Conservation (phyloP, 2,113 vertebrate genomes). For the Tauraco erythrolophus region DNA sequence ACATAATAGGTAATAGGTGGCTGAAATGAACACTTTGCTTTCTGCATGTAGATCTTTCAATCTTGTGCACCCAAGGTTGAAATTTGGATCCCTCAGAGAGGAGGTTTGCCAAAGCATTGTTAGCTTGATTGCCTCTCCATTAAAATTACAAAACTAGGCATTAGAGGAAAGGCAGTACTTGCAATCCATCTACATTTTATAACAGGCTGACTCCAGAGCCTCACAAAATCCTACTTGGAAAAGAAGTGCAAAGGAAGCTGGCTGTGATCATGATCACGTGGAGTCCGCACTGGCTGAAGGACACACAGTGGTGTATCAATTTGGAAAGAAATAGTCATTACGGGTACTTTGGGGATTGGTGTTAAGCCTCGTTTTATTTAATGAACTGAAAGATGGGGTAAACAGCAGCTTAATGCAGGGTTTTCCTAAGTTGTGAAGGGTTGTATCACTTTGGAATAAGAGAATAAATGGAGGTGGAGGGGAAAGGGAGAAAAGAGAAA, state of each 20-base stretch:
- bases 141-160: slow-evolving; percentile 5
- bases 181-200: neutral
- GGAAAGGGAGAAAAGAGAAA: neutral
- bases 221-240: neutral
- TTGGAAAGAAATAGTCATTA: neutral
- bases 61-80: neutral
- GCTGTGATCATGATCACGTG: neutral
- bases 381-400: neutral
- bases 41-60: neutral
- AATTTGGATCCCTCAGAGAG: neutral
- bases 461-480: neutral
- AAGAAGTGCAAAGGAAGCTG: neutral
- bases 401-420: neutral
- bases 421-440: neutral
- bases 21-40: neutral
- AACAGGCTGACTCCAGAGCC: neutral
- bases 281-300: neutral
- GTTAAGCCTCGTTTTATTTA: neutral
- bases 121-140: slow-evolving; percentile 16
- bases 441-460: neutral
- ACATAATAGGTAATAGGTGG: neutral
- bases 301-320: neutral
- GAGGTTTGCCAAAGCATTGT: slow-evolving; percentile 9
- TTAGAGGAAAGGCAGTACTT: neutral
- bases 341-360: neutral